Percentiles rank a stretch among this genome's conserved stretches.
These are phyloP conservation scores for Carpatolechia fugitivella DNA, from an alignment of 2,888 invertebrate species.

Conservation along the genomic window DNA sequence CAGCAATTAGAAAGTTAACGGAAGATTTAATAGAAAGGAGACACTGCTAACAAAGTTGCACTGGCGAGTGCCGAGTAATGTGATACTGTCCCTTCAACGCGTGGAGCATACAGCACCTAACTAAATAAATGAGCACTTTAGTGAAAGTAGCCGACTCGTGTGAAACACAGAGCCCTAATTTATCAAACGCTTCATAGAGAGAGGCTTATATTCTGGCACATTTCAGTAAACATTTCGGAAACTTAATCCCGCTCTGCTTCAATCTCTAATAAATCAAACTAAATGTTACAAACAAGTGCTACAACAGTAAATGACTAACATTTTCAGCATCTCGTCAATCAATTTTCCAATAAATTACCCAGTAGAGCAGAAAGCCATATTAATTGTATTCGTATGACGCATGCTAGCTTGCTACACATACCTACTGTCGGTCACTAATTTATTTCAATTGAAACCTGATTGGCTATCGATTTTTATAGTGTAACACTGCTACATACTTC, in stretches of 20 bases:
- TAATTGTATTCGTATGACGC: no score
- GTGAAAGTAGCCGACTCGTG: slow-evolving; percentile 46
- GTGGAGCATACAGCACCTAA: slow-evolving; percentile 22
- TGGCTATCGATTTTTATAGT: no score
- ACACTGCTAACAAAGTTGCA: slow-evolving; percentile 7
- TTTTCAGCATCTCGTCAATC: neutral
- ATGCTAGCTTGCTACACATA: no score
- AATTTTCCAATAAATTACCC: no score
- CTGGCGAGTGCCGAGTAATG: slow-evolving; percentile 11
- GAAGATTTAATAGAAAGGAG: slow-evolving; percentile 1
- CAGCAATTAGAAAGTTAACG: slow-evolving; percentile 3
- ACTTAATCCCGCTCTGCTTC: neutral
- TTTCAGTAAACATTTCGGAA: slow-evolving; percentile 4
- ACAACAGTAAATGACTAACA: neutral
- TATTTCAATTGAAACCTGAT: no score
- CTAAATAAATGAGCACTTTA: slow-evolving; percentile 47
- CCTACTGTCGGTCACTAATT: no score
- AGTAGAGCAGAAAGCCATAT: no score
- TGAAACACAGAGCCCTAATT: slow-evolving; percentile 42
- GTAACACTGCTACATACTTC: no score
- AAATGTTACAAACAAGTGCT: neutral
- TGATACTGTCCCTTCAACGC: slow-evolving; percentile 18
- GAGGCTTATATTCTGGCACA: slow-evolving; percentile 31
- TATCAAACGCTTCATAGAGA: slow-evolving; percentile 39
- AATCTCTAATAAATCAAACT: neutral